Evolutionary conservation across 2,113 vertebrate genomes (phyloP), one percentile per base, ranked within the genome.

Genomic region (Brachionichthys hirsutus): DNA sequence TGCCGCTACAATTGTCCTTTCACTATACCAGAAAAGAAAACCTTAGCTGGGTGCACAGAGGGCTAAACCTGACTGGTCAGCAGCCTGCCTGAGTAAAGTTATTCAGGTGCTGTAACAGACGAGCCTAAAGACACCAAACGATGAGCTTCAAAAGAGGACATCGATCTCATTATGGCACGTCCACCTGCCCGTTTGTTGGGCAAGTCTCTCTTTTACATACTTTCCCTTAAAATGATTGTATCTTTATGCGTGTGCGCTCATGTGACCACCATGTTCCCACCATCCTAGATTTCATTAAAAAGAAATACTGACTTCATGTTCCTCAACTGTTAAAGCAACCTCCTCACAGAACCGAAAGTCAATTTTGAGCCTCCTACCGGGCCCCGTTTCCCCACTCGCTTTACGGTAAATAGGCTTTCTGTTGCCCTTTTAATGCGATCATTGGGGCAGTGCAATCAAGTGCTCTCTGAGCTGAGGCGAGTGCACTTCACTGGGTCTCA

Each of bases 1-100:
- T 95, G 93, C 94, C 93, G 93, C 90, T 65, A 88, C 87, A 91
- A 94, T 93, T 94, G 94, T 93, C 91, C 93, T 93, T 89, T 79
- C 85, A 68, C 88, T 89, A 35, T 74, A 92, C 91, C 91, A 90
- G 90, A 88, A 91, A 93, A 47, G 42, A 19, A 92, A 92, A 92
- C 24, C 91, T 87, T 89, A 85, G 87, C 80, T 51, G 83, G 89
- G 88, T 68, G 62, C 60, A 0, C 79, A 85, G 62, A 88, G 90
- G 90, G 89, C 60, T 57, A 41, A 48, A 68, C 53, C 45, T 70
- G 68, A 84, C 61, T 64, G 73, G 82, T 61, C 82, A 85, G 80
- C 87, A 86, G 85, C 88, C 89, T 92, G 90, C 86, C 79, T 88
- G 89, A 91, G 92, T 41, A n/a, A 24, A 50, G 53, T 51, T 42